phyloP scores from a whole-genome alignment of 1,140 invertebrate species.

The Aricia agestis region DNA sequence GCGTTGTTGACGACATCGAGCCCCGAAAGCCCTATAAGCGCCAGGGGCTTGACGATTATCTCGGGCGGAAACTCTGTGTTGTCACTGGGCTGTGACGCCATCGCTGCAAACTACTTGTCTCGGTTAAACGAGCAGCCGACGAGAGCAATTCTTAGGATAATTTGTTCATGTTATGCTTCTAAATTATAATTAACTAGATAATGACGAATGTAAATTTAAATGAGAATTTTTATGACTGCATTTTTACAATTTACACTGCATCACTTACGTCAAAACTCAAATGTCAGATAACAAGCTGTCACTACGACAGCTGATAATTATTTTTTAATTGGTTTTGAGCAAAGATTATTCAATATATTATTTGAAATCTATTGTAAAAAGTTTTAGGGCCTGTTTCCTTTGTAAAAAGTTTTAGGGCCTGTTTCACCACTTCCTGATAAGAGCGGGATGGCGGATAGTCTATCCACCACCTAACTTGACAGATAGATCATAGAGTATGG shows the following conservation, averaged over 20 bases:
- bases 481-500: too few species aligned
- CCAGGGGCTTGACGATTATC: constrained; percentile 86
- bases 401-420: too few species aligned
- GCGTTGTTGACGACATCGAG: constrained; percentile 90
- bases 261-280: constrained; percentile 37
- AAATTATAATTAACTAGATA: constrained; percentile 7
- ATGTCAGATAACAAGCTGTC: constrained; percentile 15
- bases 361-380: too few species aligned
- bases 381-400: too few species aligned
- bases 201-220: constrained; percentile 7
- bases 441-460: too few species aligned
- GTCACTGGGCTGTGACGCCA: constrained; percentile 73
- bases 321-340: not conserved
- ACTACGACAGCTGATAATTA: not conserved
- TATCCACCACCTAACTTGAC: too few species aligned
- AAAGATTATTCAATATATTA: too few species aligned
- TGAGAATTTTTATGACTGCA: constrained; percentile 15
- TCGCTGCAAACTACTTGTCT: constrained; percentile 29
- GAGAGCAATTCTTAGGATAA: constrained; percentile 16
- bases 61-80: constrained; percentile 84
- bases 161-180: constrained; percentile 37
- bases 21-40: constrained; percentile 90
- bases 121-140: constrained; percentile 19
- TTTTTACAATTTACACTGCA: constrained; percentile 27
- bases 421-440: too few species aligned